These are phyloP conservation scores for Himalopsyche kuldschensis DNA, from an alignment of 2,888 invertebrate species.

Conservation along the genomic window DNA sequence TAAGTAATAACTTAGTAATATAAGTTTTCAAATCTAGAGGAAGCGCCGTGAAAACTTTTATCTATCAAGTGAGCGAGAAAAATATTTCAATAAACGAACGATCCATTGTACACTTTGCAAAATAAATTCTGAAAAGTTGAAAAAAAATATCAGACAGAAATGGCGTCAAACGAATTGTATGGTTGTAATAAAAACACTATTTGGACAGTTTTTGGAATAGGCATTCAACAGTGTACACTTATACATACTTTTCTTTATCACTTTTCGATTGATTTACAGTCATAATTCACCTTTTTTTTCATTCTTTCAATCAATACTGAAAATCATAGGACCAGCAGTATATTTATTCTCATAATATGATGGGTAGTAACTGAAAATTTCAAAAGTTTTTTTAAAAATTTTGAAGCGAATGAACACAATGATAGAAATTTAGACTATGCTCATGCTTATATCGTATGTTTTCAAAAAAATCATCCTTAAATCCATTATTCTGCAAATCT, in stretches of 20 bases:
- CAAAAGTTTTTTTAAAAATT: too few species aligned
- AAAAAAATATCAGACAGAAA: neutral
- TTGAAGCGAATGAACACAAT: too few species aligned
- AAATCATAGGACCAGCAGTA: neutral
- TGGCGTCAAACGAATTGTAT: neutral
- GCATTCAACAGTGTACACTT: neutral
- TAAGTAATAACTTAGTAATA: too few species aligned
- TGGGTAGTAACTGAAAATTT: neutral
- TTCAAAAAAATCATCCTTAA: too few species aligned
- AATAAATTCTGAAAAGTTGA: neutral
- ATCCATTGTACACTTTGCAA: neutral
- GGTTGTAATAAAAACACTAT: neutral
- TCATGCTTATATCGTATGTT: too few species aligned
- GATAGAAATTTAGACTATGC: too few species aligned
- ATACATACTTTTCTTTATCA: neutral
- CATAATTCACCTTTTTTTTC: neutral
- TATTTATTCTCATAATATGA: neutral
- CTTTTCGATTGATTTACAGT: neutral
- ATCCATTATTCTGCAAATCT: too few species aligned
- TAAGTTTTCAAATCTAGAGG: too few species aligned
- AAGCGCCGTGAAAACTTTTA: neutral
- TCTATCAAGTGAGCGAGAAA: neutral
- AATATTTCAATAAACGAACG: neutral
- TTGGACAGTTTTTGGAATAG: neutral
- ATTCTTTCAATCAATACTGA: neutral